phyloP scores from a whole-genome alignment of 2,888 invertebrate genomes.

The Lutraria lutraria region DNA sequence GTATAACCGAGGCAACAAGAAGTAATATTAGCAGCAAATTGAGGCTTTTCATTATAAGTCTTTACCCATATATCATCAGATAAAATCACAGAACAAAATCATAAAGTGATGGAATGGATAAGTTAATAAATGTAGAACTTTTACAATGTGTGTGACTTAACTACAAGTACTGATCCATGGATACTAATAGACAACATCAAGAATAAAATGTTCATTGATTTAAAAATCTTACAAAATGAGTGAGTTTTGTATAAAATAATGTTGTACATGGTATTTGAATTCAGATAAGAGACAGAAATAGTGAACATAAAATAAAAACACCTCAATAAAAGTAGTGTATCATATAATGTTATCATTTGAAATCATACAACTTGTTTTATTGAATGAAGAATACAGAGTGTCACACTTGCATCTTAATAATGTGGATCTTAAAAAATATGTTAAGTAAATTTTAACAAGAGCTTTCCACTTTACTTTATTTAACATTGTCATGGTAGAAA shows the following conservation, averaged over 20 bases:
- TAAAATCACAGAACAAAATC: constrained; percentile 5
- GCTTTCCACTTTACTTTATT: neutral
- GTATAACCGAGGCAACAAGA: too few species aligned
- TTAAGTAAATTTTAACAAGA: neutral
- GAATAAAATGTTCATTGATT: neutral
- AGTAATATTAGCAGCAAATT: neutral
- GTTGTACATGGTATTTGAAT: too few species aligned
- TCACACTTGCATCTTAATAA: too few species aligned
- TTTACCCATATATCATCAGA: neutral
- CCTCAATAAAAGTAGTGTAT: too few species aligned
- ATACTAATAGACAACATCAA: neutral
- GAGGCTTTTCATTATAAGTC: neutral
- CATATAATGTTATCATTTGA: too few species aligned
- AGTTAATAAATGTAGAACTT: neutral
- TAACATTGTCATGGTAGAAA: neutral
- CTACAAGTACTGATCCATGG: neutral
- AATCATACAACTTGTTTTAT: too few species aligned
- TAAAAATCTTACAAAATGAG: neutral
- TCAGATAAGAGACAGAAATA: too few species aligned
- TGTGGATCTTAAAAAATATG: too few species aligned
- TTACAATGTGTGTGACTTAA: neutral
- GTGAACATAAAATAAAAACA: too few species aligned
- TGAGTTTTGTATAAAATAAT: neutral
- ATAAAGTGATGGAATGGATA: neutral
- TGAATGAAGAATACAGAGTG: too few species aligned